phyloP scores from a whole-genome alignment of 1,140 invertebrate species.

The Teleopsis dalmanni region DNA sequence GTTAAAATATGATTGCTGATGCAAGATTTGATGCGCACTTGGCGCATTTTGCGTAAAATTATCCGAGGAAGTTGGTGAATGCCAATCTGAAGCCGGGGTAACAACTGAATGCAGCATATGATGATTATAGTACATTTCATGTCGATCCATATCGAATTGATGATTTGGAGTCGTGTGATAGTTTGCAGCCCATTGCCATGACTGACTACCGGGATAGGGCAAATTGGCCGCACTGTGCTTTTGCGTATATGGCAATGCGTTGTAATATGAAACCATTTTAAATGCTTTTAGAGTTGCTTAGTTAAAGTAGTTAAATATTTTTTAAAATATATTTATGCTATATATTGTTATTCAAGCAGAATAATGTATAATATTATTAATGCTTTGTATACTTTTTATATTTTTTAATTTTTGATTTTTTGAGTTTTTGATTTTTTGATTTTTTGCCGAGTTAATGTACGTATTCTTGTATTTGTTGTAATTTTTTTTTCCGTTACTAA shows the following conservation, averaged over 20 bases:
- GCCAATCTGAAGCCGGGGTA: constrained; percentile 33
- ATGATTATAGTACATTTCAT: constrained; percentile 47
- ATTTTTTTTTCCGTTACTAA: no score
- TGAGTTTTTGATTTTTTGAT: no score
- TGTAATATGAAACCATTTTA: constrained; percentile 43
- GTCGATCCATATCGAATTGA: constrained; percentile 48
- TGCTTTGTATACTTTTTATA: no score
- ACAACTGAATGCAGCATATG: constrained; percentile 37
- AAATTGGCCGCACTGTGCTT: constrained; percentile 39
- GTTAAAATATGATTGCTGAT: constrained; percentile 29
- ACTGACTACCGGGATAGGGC: constrained; percentile 31
- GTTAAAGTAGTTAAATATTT: no score
- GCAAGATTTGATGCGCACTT: constrained; percentile 46
- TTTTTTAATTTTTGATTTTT: no score
- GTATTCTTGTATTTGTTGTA: no score
- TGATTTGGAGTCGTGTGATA: constrained; percentile 46
- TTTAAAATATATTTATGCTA: not conserved
- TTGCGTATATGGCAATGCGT: constrained; percentile 34
- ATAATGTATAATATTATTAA: no score
- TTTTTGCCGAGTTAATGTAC: no score
- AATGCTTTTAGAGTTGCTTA: not conserved
- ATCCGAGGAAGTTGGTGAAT: constrained; percentile 35
- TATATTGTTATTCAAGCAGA: no score
- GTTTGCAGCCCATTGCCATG: constrained; percentile 40
- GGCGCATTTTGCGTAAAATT: constrained; percentile 34